Evolutionary conservation across 2,797 vertebrate genomes (phyloP), one percentile per base, ranked within the genome.

Genomic region (Toxotes lorentzi): DNA sequence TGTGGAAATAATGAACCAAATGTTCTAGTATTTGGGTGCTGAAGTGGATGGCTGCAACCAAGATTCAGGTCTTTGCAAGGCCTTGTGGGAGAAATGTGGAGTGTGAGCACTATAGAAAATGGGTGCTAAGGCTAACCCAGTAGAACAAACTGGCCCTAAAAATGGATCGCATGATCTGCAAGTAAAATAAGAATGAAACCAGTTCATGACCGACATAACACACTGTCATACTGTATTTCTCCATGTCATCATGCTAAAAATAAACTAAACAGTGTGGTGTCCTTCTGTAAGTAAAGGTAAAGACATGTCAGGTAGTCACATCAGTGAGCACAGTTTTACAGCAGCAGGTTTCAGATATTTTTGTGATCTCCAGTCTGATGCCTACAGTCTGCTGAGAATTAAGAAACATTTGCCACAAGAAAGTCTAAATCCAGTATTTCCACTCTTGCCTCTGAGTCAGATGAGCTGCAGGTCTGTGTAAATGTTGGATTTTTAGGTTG

Each of bases 51-150:
- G 30, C 67, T 71, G 4, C 48, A 50, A 38, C 45, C 50, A 64
- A 74, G 62, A 84, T 83, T 51, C 54, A 59, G 43, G 61, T 66
- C 7, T 48, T 43, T 19, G 13, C 27, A 75, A 57, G 13, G 48
- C 13, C 34, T 76, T 14, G 17, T 16, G 19, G 40, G n/a, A 45
- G 1, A 41, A 34, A 67, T 10, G 21, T 51, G 27, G 24, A 40
- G 7, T 14, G 13, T 23, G 34, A 59, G 23, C 56, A n/a, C 17
- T 38, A 5, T 41, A 27, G 24, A 30, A 56, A 34, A n/a, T 30
- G 47, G 27, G 5, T 17, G 11, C 82, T 89, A 53, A 56, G 40
- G 77, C 77, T 74, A 69, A 50, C 56, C 65, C 41, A 81, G 62
- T 73, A 51, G 74, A 85, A 72, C 35, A 65, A 84, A 64, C 34